Evolutionary conservation across 2,888 invertebrate genomes (phyloP).

Genomic region (Cephus pygmeus): DNA sequence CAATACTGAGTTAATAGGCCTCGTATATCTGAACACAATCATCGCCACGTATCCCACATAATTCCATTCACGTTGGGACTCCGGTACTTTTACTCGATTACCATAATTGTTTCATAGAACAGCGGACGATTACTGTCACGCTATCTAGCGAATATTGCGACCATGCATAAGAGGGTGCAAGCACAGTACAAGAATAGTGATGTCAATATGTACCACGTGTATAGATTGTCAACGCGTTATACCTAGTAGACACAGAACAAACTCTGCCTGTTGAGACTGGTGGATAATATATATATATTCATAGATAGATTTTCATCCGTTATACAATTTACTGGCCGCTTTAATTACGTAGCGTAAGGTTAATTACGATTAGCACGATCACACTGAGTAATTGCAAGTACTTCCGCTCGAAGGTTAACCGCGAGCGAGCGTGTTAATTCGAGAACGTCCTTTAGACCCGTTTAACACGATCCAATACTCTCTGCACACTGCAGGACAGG

Average conservation of each 20-base stretch:
- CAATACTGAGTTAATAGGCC: neutral
- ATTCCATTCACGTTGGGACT: neutral
- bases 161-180: neutral
- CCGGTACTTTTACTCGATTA: neutral
- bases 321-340: neutral
- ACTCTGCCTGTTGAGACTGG: neutral
- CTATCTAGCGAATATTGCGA: neutral
- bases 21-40: neutral
- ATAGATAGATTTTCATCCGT: neutral
- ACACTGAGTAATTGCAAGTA: neutral
- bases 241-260: neutral
- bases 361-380: neutral
- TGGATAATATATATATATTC: neutral
- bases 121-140: neutral
- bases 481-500: neutral
- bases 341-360: neutral
- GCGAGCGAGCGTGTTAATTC: neutral
- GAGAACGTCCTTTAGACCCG: neutral
- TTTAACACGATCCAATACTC: neutral
- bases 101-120: neutral
- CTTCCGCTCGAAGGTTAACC: neutral
- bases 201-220: neutral
- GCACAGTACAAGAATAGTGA: neutral
- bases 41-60: neutral
- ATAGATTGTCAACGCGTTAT: neutral